phyloP scores from a whole-genome alignment of 2,888 invertebrate species.

The Torymus auratus region DNA sequence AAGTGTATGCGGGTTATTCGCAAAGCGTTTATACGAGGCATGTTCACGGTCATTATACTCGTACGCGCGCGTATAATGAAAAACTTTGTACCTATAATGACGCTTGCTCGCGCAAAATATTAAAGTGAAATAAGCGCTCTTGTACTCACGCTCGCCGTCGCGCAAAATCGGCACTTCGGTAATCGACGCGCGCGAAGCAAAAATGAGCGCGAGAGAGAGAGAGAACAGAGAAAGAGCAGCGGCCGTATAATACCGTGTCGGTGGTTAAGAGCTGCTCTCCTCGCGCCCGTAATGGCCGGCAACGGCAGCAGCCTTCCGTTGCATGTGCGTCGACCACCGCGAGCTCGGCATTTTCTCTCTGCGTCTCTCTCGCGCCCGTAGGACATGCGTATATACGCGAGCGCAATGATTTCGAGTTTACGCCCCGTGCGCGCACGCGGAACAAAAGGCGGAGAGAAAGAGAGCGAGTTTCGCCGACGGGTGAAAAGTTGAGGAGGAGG shows the following conservation, averaged over 20 bases:
- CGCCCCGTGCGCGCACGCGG: slow-evolving; percentile 37
- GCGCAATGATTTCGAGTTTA: slow-evolving; percentile 37
- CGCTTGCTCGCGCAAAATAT: slow-evolving; percentile 41
- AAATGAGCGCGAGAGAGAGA: slow-evolving; percentile 18
- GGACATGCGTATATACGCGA: neutral
- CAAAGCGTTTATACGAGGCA: slow-evolving; percentile 31
- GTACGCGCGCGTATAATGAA: slow-evolving; percentile 51
- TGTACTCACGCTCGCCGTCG: neutral
- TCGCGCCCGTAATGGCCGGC: slow-evolving; percentile 29
- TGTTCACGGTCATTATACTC: slow-evolving; percentile 43
- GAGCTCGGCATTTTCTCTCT: neutral
- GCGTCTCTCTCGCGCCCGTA: slow-evolving; percentile 5
- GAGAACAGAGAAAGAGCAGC: slow-evolving; percentile 6
- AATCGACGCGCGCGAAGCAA: slow-evolving; percentile 15
- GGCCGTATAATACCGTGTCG: slow-evolving; percentile 48
- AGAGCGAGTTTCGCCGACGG: slow-evolving; percentile 33
- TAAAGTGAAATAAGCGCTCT: slow-evolving; percentile 50
- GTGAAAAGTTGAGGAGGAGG: slow-evolving; percentile 27
- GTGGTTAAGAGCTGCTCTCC: slow-evolving; percentile 47
- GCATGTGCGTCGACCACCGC: neutral
- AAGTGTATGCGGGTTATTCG: slow-evolving; percentile 7
- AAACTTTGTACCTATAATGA: slow-evolving; percentile 58
- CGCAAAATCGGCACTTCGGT: slow-evolving; percentile 52
- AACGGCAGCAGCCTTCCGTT: slow-evolving; percentile 6
- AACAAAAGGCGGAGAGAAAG: slow-evolving; percentile 9